Base-by-base conservation (phyloP, 2,888 invertebrate genomes). In the Agrilus cyanescens region DNA sequence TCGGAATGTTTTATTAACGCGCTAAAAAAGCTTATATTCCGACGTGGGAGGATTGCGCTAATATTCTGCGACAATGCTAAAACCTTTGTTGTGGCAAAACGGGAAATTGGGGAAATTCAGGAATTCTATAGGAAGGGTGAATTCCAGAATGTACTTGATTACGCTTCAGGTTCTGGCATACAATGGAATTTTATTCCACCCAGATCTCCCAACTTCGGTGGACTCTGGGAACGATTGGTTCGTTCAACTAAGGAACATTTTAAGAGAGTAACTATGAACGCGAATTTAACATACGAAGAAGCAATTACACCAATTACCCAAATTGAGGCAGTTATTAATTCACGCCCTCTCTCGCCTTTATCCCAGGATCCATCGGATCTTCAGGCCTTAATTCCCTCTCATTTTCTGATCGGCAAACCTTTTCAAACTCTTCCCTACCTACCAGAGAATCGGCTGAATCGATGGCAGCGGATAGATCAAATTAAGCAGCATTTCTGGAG, bases 201-300 rank as follows among this genome's bases (percentile, higher is more conserved):
- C n/a, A n/a, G n/a, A n/a, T n/a, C n/a, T n/a, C n/a, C n/a, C 2
- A 51, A 57, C 38, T 50, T 54, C 20, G 58, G 58, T 10, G 59
- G 58, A 2, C 35, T 58, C 4, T 57, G 57, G 57, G 57, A 60
- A 39, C 46, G 55, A 2, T 52, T 50, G 1, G 53, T 59, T 4
- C 58, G 59, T 37, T 50, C 51, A 5, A 51, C 53, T 1, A 62
- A 62, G 47, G 43, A 45, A 18, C 56, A 58, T 40, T 38, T 56
- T 6, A 48, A 50, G 12, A 42, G 51, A 5, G 44, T 52, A 2
- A 44, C 54, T 4, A 38, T 37, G 16, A 46, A 49, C 18, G 25
- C 40, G 4, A 42, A 38, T 12, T 32, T 32, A 32, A 13, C 13
- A 4, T 13, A 32, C 6, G 13, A 32, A 4, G 13, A 32, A 32